These are phyloP conservation scores for Pteronotus mesoamericanus DNA, from an alignment of 2,797 vertebrate genomes.

Conservation along the genomic window DNA sequence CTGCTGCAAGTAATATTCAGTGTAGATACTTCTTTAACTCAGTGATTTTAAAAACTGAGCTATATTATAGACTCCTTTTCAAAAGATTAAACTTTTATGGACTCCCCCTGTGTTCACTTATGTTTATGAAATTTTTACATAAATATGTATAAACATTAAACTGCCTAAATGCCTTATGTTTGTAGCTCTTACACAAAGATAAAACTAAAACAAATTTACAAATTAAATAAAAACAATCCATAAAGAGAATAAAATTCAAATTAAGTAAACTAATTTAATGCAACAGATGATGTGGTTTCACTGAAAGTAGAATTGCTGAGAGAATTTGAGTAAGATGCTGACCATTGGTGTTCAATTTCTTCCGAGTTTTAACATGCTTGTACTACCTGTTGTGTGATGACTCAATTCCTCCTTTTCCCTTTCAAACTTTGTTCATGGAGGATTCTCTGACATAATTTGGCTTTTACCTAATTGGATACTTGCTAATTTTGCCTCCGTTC, in stretches of 20 bases:
- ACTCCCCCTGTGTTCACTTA: background rate
- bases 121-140: slow-evolving; percentile 37
- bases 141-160: slow-evolving; percentile 14
- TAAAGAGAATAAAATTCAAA: slow-evolving; percentile 34
- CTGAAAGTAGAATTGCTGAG: background rate
- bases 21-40: background rate
- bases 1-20: background rate
- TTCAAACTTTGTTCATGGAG: background rate
- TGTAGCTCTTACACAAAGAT: background rate
- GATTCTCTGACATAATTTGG: background rate
- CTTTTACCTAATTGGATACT: background rate
- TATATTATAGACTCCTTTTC: background rate
- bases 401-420: background rate
- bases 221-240: slow-evolving; percentile 1
- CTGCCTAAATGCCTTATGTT: background rate
- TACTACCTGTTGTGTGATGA: background rate
- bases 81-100: slow-evolving; percentile 42
- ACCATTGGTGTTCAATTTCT: background rate
- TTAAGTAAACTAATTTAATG: background rate
- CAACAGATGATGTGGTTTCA: background rate
- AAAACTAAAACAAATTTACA: slow-evolving; percentile 20
- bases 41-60: slow-evolving; percentile 12
- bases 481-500: background rate
- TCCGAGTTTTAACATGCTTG: background rate
- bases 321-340: background rate